Evolutionary conservation across 1,140 invertebrate species (phyloP).

Genomic region (Octopus bimaculoides): DNA sequence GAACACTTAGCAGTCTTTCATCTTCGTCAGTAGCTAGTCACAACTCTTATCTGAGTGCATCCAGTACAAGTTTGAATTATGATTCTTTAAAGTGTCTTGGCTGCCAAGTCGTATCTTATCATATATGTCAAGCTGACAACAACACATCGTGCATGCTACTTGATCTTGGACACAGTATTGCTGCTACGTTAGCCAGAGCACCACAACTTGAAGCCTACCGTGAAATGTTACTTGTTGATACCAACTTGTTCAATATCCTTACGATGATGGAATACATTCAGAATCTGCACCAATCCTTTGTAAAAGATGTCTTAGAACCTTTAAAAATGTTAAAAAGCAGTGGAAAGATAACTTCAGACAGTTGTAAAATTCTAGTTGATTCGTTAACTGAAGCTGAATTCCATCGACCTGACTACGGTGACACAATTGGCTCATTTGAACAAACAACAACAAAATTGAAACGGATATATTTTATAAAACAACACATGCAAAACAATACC

Average conservation of each 20-base stretch:
- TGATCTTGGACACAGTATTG: conserved; percentile 90
- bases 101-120: conserved; percentile 85
- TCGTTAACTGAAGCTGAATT: conserved; percentile 94
- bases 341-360: conserved; percentile 69
- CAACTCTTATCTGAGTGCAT: conserved; percentile 31
- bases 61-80: conserved; percentile 40
- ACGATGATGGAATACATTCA: conserved; percentile 81
- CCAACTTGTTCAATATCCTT: conserved; percentile 65
- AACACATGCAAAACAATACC: too few relatives aligned
- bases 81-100: conserved; percentile 64
- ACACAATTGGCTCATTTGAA: conserved; percentile 89
- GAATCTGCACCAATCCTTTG: conserved; percentile 77
- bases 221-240: conserved; percentile 80
- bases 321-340: conserved; percentile 71
- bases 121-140: conserved; percentile 91
- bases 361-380: conserved; percentile 79
- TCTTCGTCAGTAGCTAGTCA: conserved; percentile 15
- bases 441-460: too few relatives aligned
- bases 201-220: conserved; percentile 83
- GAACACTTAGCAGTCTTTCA: conserved; percentile 17
- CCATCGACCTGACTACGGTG: conserved; percentile 86
- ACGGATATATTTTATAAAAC: too few relatives aligned
- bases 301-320: conserved; percentile 85
- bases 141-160: conserved; percentile 89
- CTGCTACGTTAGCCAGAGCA: conserved; percentile 84